Conservation (phyloP, 2,888 invertebrate genomes). For the Trichopoda pennipes region DNA sequence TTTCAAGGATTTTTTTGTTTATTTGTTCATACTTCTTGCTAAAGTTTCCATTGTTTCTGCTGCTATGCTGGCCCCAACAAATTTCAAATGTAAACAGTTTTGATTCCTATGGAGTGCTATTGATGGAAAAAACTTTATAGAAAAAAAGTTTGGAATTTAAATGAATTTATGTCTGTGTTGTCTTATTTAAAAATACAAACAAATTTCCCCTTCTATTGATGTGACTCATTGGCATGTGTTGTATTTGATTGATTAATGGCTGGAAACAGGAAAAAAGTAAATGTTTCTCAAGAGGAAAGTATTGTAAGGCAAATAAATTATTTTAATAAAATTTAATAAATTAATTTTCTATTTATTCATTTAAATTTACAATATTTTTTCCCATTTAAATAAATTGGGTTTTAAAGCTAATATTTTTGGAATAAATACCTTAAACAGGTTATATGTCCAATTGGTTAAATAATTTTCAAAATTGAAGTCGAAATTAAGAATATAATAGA, state of each 20-base stretch:
- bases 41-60: conserved; percentile 44
- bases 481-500: too few relatives aligned
- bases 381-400: too few relatives aligned
- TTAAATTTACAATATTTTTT: neutral
- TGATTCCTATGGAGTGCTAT: conserved; percentile 23
- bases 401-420: too few relatives aligned
- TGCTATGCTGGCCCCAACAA: conserved; percentile 29
- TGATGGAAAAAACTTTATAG: neutral
- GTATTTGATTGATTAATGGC: conserved; percentile 62
- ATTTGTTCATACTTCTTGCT: conserved; percentile 8
- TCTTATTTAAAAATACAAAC: conserved; percentile 66
- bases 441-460: too few relatives aligned
- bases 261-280: conserved; percentile 24
- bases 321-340: neutral
- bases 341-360: neutral
- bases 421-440: too few relatives aligned
- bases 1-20: conserved; percentile 16
- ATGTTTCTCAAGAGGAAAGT: conserved; percentile 1
- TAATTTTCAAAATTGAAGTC: too few relatives aligned
- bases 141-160: conserved; percentile 49
- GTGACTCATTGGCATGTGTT: conserved; percentile 70
- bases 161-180: conserved; percentile 66
- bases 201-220: conserved; percentile 48
- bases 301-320: conserved; percentile 28
- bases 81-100: conserved; percentile 56